Evolutionary conservation across 1,140 invertebrate genomes (phyloP), one percentile per base, ranked within the genome.

Genomic region (Whitmania pigra): DNA sequence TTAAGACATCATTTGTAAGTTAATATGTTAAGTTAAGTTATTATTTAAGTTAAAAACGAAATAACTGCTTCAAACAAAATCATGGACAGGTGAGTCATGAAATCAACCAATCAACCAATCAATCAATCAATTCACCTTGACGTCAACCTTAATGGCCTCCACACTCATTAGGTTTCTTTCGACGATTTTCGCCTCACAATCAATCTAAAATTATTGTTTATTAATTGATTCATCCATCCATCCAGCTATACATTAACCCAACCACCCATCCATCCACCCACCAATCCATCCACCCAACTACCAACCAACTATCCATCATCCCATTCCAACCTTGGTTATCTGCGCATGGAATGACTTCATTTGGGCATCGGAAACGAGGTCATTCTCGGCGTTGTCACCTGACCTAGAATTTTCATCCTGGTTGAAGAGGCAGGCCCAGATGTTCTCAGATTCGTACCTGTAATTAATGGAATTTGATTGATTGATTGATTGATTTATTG

Each of bases 381-480:
- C 29, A 18, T 63, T 31, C 22, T 63, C 57, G 22, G 22, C 57
- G 57, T 63, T 63, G 57, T 31, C 29, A 22, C 22, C 29, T 17
- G 43, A 49, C 22, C 29, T 63, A 0, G 57, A 31, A 7, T 25
- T 63, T 13, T 63, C 57, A 7, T 63, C 57, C 22, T 22, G 57
- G 20, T 63, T 63, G 57, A 63, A 63, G 13, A 63, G 57, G 15
- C 57, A 63, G 57, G 57, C 57, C 57, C 57, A 63, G 57, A 63
- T 63, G 57, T 63, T 22, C 57, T 63, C 57, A 1, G 57, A 63
- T 18, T 63, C 57, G 57, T 63, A 63, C 20, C 57, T 63, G 43
- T n/a, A n/a, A n/a, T n/a, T n/a, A n/a, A n/a, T n/a, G n/a, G n/a
- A n/a, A n/a, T n/a, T n/a, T n/a, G n/a, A n/a, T n/a, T n/a, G n/a